Evolutionary conservation across 1,140 invertebrate genomes (phyloP).

Genomic region (Rhynchophorus ferrugineus): DNA sequence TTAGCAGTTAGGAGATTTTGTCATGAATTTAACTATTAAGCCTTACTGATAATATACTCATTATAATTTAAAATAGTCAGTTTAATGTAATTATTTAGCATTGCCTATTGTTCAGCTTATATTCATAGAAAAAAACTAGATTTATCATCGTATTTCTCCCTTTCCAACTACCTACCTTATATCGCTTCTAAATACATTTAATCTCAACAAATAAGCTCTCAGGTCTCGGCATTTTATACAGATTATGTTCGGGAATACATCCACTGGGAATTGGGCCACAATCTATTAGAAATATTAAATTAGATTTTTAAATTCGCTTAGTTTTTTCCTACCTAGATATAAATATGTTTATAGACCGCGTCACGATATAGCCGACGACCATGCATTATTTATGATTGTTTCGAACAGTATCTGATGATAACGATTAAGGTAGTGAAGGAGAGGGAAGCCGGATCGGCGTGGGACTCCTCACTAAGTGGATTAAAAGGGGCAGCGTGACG

Average conservation of each 20-base stretch:
- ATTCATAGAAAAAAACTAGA: too few relatives aligned
- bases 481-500: too few relatives aligned
- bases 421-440: background rate
- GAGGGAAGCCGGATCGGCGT: background rate
- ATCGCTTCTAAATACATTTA: too few relatives aligned
- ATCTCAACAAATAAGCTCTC: too few relatives aligned
- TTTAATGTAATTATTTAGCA: too few relatives aligned
- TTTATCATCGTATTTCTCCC: too few relatives aligned
- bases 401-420: background rate
- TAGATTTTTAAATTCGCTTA: background rate
- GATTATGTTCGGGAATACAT: background rate
- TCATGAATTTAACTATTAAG: too few relatives aligned
- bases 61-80: too few relatives aligned
- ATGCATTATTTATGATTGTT: background rate
- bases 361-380: background rate
- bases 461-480: background rate
- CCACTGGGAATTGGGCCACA: background rate
- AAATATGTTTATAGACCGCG: background rate
- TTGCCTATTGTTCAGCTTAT: too few relatives aligned
- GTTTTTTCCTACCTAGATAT: background rate
- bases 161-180: too few relatives aligned
- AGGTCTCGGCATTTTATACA: background rate
- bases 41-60: too few relatives aligned
- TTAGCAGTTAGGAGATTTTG: too few relatives aligned
- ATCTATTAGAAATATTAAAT: background rate